phyloP scores from a whole-genome alignment of 2,797 vertebrate genomes.

The Mus minutoides region DNA sequence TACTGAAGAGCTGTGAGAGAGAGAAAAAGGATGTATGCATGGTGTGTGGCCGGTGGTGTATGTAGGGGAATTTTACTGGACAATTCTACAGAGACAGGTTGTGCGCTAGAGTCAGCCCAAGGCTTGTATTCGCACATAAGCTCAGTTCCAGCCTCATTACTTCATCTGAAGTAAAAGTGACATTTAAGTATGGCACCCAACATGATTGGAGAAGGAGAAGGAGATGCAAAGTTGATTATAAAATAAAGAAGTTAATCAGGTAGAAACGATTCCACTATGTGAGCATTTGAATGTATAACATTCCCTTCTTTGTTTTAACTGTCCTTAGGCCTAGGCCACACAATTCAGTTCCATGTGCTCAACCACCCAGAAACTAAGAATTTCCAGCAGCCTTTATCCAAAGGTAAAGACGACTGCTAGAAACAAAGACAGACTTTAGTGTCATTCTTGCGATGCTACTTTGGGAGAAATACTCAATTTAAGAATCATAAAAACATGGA shows the following conservation, averaged over 20 bases:
- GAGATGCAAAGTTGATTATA: not conserved
- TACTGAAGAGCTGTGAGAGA: not conserved
- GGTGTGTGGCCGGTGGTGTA: not conserved
- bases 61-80: not conserved
- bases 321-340: not conserved
- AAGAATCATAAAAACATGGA: not conserved
- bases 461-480: not conserved
- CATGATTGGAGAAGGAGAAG: not conserved
- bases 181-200: not conserved
- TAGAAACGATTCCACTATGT: not conserved
- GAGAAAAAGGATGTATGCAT: not conserved
- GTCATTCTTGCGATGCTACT: not conserved
- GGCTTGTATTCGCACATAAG: too few relatives aligned
- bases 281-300: not conserved
- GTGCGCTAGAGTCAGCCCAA: not conserved
- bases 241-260: not conserved
- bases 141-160: not conserved
- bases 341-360: not conserved
- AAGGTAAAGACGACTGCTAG: not conserved
- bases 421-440: not conserved
- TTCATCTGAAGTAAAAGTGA: not conserved
- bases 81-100: not conserved
- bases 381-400: too few relatives aligned
- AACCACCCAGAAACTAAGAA: not conserved
- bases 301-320: not conserved